phyloP scores from a whole-genome alignment of 2,888 invertebrate species.

The Xanthorhoe spadicearia region DNA sequence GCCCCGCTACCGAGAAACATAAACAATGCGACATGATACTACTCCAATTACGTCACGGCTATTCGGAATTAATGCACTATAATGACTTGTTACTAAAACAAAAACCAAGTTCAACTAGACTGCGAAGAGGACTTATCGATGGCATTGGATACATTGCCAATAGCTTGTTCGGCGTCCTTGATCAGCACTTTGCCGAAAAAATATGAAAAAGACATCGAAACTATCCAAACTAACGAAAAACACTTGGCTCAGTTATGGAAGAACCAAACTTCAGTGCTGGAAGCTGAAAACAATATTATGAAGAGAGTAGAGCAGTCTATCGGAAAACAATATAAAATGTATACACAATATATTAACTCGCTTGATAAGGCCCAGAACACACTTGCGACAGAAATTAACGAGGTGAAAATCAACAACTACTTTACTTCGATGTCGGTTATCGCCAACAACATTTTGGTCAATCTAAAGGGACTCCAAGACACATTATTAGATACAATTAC shows the following conservation, averaged over 20 bases:
- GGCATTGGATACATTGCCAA: slow-evolving; percentile 1
- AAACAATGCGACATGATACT: slow-evolving; percentile 7
- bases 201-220: slow-evolving; percentile 4
- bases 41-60: slow-evolving; percentile 1
- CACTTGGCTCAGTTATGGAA: slow-evolving; percentile 6
- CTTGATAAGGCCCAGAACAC: not conserved
- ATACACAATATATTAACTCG: not conserved
- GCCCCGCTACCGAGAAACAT: not conserved
- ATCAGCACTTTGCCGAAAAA: slow-evolving; percentile 22
- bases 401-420: not conserved
- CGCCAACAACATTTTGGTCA: not conserved
- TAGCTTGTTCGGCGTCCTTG: slow-evolving; percentile 1
- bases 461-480: slow-evolving; percentile 5
- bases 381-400: slow-evolving; percentile 8
- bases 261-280: slow-evolving; percentile 42
- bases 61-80: slow-evolving; percentile 1
- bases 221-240: not conserved
- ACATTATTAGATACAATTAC: slow-evolving; percentile 4
- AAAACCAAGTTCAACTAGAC: not conserved
- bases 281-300: slow-evolving; percentile 32
- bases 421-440: slow-evolving; percentile 2
- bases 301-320: slow-evolving; percentile 2
- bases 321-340: slow-evolving; percentile 3
- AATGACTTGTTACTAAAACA: not conserved
- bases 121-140: not conserved